phyloP scores from a whole-genome alignment of 2,888 invertebrate genomes.

The Nebria salina region DNA sequence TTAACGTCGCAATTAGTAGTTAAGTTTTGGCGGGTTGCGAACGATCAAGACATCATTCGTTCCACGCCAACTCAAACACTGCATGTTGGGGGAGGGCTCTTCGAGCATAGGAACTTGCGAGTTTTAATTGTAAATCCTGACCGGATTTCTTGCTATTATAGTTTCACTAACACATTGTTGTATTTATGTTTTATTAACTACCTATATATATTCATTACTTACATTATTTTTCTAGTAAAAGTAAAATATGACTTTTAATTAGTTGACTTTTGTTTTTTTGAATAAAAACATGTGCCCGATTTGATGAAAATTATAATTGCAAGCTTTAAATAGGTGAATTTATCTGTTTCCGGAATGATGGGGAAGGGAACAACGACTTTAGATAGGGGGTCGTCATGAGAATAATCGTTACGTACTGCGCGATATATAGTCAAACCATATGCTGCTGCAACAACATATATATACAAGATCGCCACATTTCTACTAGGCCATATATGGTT shows the following conservation, averaged over 20 bases:
- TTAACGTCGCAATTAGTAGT: slow-evolving; percentile 38
- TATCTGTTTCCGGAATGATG: slow-evolving; percentile 48
- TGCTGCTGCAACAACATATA: neutral
- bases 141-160: neutral
- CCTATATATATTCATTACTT: too few relatives aligned
- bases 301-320: slow-evolving; percentile 45
- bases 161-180: neutral
- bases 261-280: too few relatives aligned
- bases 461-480: neutral
- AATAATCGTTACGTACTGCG: slow-evolving; percentile 26
- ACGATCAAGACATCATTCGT: neutral
- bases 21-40: slow-evolving; percentile 23
- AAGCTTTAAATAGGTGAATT: slow-evolving; percentile 44
- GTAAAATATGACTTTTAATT: too few relatives aligned
- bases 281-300: slow-evolving; percentile 38
- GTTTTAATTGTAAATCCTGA: neutral
- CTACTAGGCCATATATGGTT: too few relatives aligned
- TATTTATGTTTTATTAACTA: neutral
- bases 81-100: neutral
- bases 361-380: neutral
- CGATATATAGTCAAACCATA: slow-evolving; percentile 22
- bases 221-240: too few relatives aligned
- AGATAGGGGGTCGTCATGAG: slow-evolving; percentile 23
- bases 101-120: neutral
- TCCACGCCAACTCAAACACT: neutral